phyloP scores from a whole-genome alignment of 2,113 vertebrate species.

The Heterocephalus glaber region DNA sequence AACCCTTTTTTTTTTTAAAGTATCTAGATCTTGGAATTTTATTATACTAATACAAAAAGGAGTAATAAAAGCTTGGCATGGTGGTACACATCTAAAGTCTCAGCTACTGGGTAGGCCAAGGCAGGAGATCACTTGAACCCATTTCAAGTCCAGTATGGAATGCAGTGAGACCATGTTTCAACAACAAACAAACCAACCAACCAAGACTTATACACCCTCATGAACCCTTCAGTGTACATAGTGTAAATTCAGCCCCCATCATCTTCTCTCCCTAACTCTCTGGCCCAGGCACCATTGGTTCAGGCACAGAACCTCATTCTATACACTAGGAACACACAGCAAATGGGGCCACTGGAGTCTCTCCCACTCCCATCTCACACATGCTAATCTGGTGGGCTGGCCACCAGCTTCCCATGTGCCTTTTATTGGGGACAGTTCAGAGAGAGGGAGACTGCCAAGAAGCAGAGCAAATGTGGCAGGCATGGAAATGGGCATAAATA shows the following conservation, averaged over 20 bases:
- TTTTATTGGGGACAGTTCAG: background rate
- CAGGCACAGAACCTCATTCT: background rate
- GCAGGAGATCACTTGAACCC: background rate
- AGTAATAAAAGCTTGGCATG: background rate
- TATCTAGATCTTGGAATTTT: background rate
- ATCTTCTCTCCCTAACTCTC: background rate
- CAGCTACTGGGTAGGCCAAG: background rate
- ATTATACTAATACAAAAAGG: background rate
- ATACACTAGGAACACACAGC: background rate
- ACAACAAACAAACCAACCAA: background rate
- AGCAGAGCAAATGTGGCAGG: background rate
- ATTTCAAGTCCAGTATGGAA: background rate
- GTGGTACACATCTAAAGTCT: too few species aligned
- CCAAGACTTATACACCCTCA: background rate
- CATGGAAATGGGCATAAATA: constrained; percentile 69
- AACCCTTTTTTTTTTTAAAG: background rate
- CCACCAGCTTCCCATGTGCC: background rate
- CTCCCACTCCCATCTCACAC: background rate
- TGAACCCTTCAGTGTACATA: background rate
- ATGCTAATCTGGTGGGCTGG: background rate
- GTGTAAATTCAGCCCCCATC: background rate
- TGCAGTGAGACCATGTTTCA: background rate
- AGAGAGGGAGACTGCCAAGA: background rate
- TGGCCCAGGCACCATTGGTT: rapidly evolving
- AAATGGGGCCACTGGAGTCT: too few species aligned